Evolutionary conservation across 2,113 vertebrate genomes (phyloP).

Genomic region (Cottus gobio): DNA sequence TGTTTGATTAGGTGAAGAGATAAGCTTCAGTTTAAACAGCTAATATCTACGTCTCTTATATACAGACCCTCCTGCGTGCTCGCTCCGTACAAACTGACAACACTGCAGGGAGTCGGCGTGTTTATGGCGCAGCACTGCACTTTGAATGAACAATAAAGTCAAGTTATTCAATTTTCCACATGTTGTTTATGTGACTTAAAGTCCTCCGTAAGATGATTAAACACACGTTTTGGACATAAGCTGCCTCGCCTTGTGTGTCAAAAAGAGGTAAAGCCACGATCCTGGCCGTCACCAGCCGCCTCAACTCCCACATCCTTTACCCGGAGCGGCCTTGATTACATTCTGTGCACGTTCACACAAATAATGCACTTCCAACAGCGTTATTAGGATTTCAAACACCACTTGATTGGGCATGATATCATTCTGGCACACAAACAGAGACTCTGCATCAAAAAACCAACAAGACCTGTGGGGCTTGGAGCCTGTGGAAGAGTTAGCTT

Average conservation of each 20-base stretch:
- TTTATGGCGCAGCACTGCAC: conserved; percentile 45
- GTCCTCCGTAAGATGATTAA: conserved; percentile 28
- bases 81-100: conserved; percentile 54
- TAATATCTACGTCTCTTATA: conserved; percentile 69
- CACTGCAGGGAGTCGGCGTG: conserved; percentile 54
- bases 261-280: conserved; percentile 54
- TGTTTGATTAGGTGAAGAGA: conserved; percentile 76
- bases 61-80: conserved; percentile 57
- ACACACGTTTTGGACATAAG: neutral
- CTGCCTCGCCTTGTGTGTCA: conserved; percentile 25
- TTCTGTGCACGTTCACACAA: conserved; percentile 81
- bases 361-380: conserved; percentile 85
- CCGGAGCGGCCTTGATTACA: conserved; percentile 76
- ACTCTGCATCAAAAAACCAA: conserved; percentile 76
- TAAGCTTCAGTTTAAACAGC: conserved; percentile 71
- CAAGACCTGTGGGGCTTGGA: conserved; percentile 67
- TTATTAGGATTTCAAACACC: conserved; percentile 85
- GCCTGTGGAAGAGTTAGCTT: conserved; percentile 48
- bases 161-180: conserved; percentile 33
- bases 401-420: conserved; percentile 85
- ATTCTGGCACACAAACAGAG: conserved; percentile 82
- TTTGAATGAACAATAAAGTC: conserved; percentile 51
- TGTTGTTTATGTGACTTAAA: conserved; percentile 16
- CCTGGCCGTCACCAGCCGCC: conserved; percentile 70
- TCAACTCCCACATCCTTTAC: conserved; percentile 73